Evolutionary conservation across 1,140 invertebrate genomes (phyloP), one percentile per base, ranked within the genome.

Genomic region (Drosophila repleta): DNA sequence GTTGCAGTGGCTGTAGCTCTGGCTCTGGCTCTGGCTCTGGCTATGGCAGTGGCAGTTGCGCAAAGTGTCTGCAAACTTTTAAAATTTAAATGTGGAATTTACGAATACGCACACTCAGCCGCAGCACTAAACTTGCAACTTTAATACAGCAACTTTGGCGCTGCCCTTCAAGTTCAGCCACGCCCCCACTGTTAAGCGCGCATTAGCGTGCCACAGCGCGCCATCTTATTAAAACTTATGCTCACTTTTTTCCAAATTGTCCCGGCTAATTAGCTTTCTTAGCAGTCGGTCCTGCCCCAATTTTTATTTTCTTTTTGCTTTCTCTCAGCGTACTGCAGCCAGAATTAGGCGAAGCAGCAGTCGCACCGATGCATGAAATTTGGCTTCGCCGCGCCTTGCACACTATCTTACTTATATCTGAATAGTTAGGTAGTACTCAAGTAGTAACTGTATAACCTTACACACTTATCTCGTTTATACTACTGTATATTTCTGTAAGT

Each of bases 11-110:
- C 24, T 24, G 24, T 24, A 3, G n/a, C 11, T n/a, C 1, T 43
- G 8, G 4, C 51, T 15, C n/a, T n/a, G 37, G 6, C 24, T 24
- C 2, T 24, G 7, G n/a, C 11, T n/a, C 1, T 43, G 8, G 4
- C 51, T 15, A 7, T 56, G 10, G 39, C 39, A 26, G 49, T 64
- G 78, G 69, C 70, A 79, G 72, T 78, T 78, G 64, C 64, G 60
- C 65, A 69, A 64, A 67, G 65, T 82, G 73, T 53, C 49, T 35
- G 60, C 41, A 66, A 87, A 87, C 58, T 88, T 88, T 83, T 88
- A 84, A 88, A 87, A 83, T 89, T 87, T 79, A 88, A 89, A 66
- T 84, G 84, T 69, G 63, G 37, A 79, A 88, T 76, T 79, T 76
- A 69, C 56, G 48, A 43, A 13, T 43, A 15, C 52, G 4, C 21